phyloP scores from a whole-genome alignment of 2,113 vertebrate genomes.

The Antennarius striatus region DNA sequence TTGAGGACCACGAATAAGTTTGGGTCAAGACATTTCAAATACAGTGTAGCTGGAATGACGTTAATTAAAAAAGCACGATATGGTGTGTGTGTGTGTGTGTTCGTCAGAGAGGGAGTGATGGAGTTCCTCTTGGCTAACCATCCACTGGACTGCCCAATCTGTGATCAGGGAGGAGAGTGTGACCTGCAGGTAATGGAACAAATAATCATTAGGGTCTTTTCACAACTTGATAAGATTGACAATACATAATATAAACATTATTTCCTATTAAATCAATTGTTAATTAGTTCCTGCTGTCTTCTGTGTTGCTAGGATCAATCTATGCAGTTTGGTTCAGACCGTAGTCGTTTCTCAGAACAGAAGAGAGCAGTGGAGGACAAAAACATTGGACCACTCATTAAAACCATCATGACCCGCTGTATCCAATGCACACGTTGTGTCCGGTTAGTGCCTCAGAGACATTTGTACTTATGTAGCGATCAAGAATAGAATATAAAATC shows the following conservation, averaged over 20 bases:
- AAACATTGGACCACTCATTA: conserved; percentile 89
- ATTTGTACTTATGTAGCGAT: not conserved
- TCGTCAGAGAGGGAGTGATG: conserved; percentile 93
- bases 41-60: too few relatives aligned
- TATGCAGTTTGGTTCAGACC: conserved; percentile 93
- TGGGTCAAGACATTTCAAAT: too few relatives aligned
- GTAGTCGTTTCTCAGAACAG: conserved; percentile 87
- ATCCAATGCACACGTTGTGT: conserved; percentile 84
- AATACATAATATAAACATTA: too few relatives aligned
- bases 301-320: conserved; percentile 84
- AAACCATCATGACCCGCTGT: conserved; percentile 93
- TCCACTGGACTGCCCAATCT: conserved; percentile 94
- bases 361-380: conserved; percentile 93
- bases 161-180: conserved; percentile 96
- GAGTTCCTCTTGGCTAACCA: conserved; percentile 96
- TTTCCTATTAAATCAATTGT: too few relatives aligned
- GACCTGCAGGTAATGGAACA: conserved; percentile 88
- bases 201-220: too few relatives aligned
- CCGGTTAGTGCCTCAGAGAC: conserved; percentile 70
- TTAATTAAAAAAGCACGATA: too few relatives aligned
- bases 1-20: too few relatives aligned
- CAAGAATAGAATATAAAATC: too few relatives aligned
- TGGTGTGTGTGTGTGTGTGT: too few relatives aligned
- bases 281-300: too few relatives aligned
- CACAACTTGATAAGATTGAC: too few relatives aligned